phyloP scores from a whole-genome alignment of 2,888 invertebrate species.

The Archaeoteleia sp. region DNA sequence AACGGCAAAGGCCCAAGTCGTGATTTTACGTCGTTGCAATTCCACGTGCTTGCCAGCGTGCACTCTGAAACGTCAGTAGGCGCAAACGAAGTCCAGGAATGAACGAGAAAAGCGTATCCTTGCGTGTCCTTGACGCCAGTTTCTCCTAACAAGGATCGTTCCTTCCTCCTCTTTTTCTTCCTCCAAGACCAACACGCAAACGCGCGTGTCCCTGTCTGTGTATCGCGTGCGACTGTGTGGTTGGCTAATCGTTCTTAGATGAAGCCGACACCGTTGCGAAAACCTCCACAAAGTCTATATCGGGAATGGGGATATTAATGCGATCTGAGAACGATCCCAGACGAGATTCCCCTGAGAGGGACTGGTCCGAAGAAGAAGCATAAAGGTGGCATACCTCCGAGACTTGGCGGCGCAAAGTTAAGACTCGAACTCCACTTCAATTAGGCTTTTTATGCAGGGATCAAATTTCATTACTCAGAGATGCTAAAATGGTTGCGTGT shows the following conservation, averaged over 20 bases:
- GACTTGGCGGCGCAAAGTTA: slow-evolving; percentile 34
- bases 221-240: not conserved
- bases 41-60: slow-evolving; percentile 33
- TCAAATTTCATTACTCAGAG: too few species aligned
- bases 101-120: slow-evolving; percentile 40
- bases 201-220: slow-evolving; percentile 22
- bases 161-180: slow-evolving; percentile 42
- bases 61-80: slow-evolving; percentile 30
- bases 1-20: slow-evolving; percentile 56
- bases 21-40: slow-evolving; percentile 63
- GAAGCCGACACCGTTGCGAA: slow-evolving; percentile 8
- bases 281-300: slow-evolving; percentile 17
- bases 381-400: slow-evolving; percentile 37
- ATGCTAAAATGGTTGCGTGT: too few species aligned
- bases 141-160: slow-evolving; percentile 61
- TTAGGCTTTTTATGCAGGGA: slow-evolving; percentile 26
- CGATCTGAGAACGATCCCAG: slow-evolving; percentile 25
- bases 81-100: slow-evolving; percentile 36
- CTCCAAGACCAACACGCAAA: slow-evolving; percentile 12
- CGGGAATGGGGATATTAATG: slow-evolving; percentile 11
- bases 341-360: slow-evolving; percentile 41
- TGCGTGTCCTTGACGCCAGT: slow-evolving; percentile 58
- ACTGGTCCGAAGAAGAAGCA: slow-evolving; percentile 23
- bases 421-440: slow-evolving; percentile 30
- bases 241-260: too few species aligned